Evolutionary conservation across 2,797 vertebrate species (phyloP).

Genomic region (Eutrigla gurnardus): DNA sequence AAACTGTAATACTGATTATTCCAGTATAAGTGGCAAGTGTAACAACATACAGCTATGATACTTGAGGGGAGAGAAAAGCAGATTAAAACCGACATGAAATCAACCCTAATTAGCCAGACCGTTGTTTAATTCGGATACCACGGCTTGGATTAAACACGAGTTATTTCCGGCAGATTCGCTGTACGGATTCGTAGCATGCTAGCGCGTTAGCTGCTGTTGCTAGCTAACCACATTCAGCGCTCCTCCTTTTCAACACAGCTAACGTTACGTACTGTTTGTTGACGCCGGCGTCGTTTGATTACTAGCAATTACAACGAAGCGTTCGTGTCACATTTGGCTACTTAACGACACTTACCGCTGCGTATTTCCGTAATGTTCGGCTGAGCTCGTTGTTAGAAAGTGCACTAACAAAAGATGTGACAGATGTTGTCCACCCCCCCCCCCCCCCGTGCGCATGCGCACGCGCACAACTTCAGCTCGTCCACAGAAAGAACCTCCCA

Average conservation of each 20-base stretch:
- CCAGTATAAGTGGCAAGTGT: background rate
- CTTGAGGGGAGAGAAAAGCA: background rate
- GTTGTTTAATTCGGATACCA: background rate
- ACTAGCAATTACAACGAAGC: too few species aligned
- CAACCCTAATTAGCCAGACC: background rate
- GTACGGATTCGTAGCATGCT: background rate
- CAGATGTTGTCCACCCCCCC: background rate
- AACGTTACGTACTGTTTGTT: background rate
- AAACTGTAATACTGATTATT: background rate
- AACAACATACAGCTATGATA: background rate
- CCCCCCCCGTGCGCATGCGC: constrained; percentile 66
- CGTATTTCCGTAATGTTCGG: constrained; percentile 5
- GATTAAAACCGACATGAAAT: background rate
- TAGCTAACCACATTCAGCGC: constrained; percentile 17
- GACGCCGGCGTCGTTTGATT: background rate
- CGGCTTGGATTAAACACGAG: background rate
- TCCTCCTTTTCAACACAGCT: background rate
- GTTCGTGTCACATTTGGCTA: accelerated
- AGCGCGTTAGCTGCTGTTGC: constrained; percentile 44
- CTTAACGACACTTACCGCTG: constrained; percentile 19
- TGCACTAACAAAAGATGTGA: constrained; percentile 43
- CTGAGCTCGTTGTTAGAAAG: constrained; percentile 12
- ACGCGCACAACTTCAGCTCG: constrained; percentile 20
- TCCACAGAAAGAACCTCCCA: background rate
- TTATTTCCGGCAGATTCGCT: background rate